Percentiles rank a stretch among this genome's conserved stretches.
Conservation (phyloP, 2,888 invertebrate genomes). For the Mesoligia furuncula region DNA sequence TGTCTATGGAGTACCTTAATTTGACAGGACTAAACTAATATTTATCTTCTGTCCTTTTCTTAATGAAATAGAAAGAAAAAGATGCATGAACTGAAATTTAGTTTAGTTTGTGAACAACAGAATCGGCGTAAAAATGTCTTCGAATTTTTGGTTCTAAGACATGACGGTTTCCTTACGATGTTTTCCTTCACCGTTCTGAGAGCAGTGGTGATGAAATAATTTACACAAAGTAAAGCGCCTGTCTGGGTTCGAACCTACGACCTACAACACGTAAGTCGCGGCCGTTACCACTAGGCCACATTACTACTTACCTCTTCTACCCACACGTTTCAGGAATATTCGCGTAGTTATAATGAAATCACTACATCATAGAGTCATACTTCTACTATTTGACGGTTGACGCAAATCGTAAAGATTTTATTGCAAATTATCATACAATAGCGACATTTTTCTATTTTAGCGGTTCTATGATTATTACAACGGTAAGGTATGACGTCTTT, state of each 20-base stretch:
- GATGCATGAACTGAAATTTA: too few species aligned
- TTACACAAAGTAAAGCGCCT: neutral
- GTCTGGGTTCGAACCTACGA: neutral
- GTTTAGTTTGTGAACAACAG: too few species aligned
- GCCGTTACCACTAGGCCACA: too few species aligned
- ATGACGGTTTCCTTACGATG: neutral
- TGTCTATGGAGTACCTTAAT: too few species aligned
- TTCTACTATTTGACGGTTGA: slow-evolving; percentile 13
- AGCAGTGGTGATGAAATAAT: neutral
- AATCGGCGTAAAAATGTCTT: too few species aligned
- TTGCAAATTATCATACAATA: slow-evolving; percentile 1
- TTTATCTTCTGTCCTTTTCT: too few species aligned
- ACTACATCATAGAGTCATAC: neutral
- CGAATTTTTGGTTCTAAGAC: neutral
- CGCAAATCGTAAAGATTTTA: slow-evolving; percentile 27
- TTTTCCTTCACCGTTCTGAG: neutral
- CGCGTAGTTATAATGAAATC: slow-evolving; percentile 15
- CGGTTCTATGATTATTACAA: neutral
- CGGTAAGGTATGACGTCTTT: neutral
- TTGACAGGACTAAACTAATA: too few species aligned
- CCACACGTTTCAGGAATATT: slow-evolving; percentile 1
- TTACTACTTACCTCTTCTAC: neutral
- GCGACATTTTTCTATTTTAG: slow-evolving; percentile 8
- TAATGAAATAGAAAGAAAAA: too few species aligned
- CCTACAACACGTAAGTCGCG: too few species aligned